These are phyloP conservation scores for Myanophis thanlyinensis DNA, from an alignment of 2,113 vertebrate species.

Conservation along the genomic window DNA sequence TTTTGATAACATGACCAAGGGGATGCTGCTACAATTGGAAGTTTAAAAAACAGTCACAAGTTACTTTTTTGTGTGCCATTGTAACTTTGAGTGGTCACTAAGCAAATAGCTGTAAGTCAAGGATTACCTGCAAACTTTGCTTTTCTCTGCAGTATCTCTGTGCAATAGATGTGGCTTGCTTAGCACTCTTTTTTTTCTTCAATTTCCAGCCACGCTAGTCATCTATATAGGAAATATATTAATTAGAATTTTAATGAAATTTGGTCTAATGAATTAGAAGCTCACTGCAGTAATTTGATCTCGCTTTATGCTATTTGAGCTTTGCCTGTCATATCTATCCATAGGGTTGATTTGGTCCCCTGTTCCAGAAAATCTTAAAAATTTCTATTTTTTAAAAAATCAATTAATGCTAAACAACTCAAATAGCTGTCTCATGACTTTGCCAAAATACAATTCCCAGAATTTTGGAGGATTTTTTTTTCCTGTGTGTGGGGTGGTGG, in stretches of 20 bases:
- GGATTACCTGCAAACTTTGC: background rate
- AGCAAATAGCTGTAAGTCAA: background rate
- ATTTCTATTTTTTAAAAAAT: background rate
- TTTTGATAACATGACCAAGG: background rate
- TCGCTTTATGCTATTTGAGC: background rate
- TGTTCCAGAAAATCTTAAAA: too few species aligned
- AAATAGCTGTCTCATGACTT: background rate
- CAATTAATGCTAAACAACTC: background rate
- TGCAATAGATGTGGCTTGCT: background rate
- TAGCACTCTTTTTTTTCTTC: background rate
- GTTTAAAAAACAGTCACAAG: background rate
- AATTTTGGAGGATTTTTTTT: background rate
- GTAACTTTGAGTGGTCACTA: background rate
- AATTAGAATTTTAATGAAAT: conserved; percentile 2
- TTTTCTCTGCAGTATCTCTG: background rate
- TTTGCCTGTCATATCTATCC: background rate
- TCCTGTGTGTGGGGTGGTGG: background rate
- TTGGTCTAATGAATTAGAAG: background rate
- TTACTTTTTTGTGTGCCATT: background rate
- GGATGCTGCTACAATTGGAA: background rate
- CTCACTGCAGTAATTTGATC: background rate
- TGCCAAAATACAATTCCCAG: background rate
- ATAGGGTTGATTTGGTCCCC: background rate
- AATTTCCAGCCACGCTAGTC: background rate
- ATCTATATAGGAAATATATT: background rate